A percentile compares a stretch with the other conserved stretches of the same genome.
phyloP scores from a whole-genome alignment of 2,888 invertebrate species.

The Idaea biselata region DNA sequence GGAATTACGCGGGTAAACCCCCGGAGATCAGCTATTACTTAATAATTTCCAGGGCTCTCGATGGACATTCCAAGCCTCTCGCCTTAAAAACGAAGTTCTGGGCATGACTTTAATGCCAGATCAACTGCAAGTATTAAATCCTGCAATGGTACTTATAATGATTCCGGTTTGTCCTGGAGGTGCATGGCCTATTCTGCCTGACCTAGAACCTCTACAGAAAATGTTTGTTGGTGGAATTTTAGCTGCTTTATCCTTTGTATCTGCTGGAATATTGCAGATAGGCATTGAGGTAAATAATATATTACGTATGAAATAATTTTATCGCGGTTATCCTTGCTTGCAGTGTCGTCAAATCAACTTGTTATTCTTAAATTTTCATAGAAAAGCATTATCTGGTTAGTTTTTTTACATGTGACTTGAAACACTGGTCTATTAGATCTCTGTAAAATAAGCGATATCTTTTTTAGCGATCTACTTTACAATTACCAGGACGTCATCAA shows the following conservation, averaged over 20 bases:
- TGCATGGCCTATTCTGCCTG: constrained; percentile 63
- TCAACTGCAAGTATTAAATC: constrained; percentile 90
- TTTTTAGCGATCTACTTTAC: constrained; percentile 64
- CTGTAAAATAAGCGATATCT: not conserved
- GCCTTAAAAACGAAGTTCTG: constrained; percentile 82
- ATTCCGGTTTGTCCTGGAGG: constrained; percentile 83
- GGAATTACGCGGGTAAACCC: too few relatives aligned
- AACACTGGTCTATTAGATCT: too few relatives aligned
- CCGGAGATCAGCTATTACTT: too few relatives aligned
- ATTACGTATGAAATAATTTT: too few relatives aligned
- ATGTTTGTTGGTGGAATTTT: constrained; percentile 84
- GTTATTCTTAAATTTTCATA: too few relatives aligned
- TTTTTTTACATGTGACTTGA: too few relatives aligned
- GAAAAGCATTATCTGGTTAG: too few relatives aligned
- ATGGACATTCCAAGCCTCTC: constrained; percentile 89
- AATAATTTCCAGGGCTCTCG: constrained; percentile 81
- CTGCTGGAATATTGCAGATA: constrained; percentile 84
- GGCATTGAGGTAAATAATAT: constrained; percentile 58
- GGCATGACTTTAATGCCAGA: constrained; percentile 84
- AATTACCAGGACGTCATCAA: constrained; percentile 59
- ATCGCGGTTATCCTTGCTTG: too few relatives aligned
- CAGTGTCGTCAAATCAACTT: too few relatives aligned
- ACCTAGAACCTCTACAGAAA: constrained; percentile 83
- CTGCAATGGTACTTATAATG: constrained; percentile 84
- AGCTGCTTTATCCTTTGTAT: constrained; percentile 81